Evolutionary conservation across 2,113 vertebrate genomes (phyloP), one percentile per base, ranked within the genome.

Genomic region (Platysternon megacephalum): DNA sequence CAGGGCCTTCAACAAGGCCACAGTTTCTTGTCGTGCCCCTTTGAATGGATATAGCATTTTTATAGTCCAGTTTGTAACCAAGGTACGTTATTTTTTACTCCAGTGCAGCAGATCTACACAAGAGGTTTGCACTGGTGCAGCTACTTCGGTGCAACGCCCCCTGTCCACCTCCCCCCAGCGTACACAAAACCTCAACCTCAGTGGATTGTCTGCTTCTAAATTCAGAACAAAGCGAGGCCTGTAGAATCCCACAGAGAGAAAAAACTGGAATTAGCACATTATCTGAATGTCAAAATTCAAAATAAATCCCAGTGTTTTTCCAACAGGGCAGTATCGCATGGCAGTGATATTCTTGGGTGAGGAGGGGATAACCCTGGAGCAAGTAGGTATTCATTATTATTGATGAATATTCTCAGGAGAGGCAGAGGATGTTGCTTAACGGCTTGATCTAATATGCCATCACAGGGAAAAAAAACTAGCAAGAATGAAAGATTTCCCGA

Each of bases 401-500:
- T 93, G 97, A 96, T 95, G 93, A 94, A 93, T 94, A 91, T 79
- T 97, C 97, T 88, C 97, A 93, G 85, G 97, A 89, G 95, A 94
- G 93, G 88, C 81, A 90, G 95, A 91, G 88, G 92, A 82, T 96
- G 92, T 87, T 96, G 95, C 88, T 95, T 96, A 97, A 97, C 94
- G 89, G 88, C 92, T 97, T 95, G 96, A 95, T 97, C 91, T 95
- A 89, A 97, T 78, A 68, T 80, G 17, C 88, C 91, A 94, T 93
- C 96, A 86, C 78, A 84, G 93, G 74, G 89, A 53, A 87, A 87
- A 94, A 88, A 93, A 10, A 56, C 82, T 11, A 44, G 61, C 87
- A 55, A 87, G 44, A 95, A 56, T 58, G 94, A 89, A 96, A 95
- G 90, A 46, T 28, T 92, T 84, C 90, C 86, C 91, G 93, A 96